phyloP scores from a whole-genome alignment of 2,797 vertebrate genomes.

The Fundulus diaphanus region DNA sequence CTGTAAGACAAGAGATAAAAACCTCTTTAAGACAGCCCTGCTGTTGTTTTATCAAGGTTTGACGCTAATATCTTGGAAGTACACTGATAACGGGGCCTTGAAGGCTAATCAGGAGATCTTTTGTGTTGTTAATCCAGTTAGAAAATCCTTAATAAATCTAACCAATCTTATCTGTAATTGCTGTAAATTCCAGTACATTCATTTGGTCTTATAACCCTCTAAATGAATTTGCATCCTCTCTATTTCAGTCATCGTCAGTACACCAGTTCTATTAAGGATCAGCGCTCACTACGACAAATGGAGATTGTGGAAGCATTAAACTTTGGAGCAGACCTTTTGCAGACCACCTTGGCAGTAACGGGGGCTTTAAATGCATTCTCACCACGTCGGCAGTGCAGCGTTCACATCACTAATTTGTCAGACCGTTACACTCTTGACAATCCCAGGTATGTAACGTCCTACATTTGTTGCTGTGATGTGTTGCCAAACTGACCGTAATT shows the following conservation, averaged over 20 bases:
- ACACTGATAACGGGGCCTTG: background rate
- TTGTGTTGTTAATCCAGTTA: background rate
- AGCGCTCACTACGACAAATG: background rate
- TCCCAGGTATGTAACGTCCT: background rate
- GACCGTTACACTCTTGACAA: background rate
- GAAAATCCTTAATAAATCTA: background rate
- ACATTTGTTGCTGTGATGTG: background rate
- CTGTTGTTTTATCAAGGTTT: background rate
- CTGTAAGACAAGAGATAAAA: background rate
- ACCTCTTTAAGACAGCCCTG: background rate
- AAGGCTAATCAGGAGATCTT: background rate
- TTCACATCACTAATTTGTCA: background rate
- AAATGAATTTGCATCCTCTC: background rate
- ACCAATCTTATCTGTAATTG: background rate
- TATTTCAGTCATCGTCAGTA: background rate
- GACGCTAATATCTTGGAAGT: background rate
- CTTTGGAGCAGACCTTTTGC: background rate
- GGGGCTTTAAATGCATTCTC: background rate
- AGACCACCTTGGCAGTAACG: background rate
- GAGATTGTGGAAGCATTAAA: background rate
- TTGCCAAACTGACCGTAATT: background rate
- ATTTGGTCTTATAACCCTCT: background rate
- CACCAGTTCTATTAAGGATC: background rate
- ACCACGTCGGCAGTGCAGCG: constrained; percentile 2
- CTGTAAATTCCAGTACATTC: background rate